Percentiles rank a stretch among this genome's conserved stretches.
Conservation (phyloP, 2,888 invertebrate genomes). For the Cenopis cana region DNA sequence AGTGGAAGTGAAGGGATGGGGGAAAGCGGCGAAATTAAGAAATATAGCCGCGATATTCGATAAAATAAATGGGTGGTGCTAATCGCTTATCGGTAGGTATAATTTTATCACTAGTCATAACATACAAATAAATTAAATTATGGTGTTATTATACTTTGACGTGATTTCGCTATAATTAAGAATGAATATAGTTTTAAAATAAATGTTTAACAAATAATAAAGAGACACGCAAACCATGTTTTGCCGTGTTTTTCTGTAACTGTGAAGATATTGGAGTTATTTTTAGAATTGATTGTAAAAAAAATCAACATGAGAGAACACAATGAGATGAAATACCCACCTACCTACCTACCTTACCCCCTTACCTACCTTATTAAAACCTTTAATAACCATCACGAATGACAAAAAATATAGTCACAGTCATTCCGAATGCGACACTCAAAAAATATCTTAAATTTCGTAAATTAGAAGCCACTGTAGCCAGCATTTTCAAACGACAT, state of each 20-base stretch:
- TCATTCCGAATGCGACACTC: not conserved
- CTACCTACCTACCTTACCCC: no score
- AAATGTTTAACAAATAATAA: not conserved
- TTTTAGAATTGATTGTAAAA: no score
- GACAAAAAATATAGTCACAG: not conserved
- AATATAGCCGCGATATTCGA: conserved; percentile 22
- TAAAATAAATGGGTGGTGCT: conserved; percentile 31
- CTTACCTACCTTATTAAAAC: no score
- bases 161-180: not conserved
- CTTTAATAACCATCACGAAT: no score
- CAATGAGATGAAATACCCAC: no score
- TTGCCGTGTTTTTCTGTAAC: no score
- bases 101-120: conserved; percentile 23
- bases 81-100: conserved; percentile 14
- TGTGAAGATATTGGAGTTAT: no score
- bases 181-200: not conserved
- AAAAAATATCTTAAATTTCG: not conserved
- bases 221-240: no score
- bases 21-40: conserved; percentile 55
- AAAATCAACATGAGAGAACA: no score
- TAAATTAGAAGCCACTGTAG: not conserved
- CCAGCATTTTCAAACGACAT: not conserved
- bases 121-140: not conserved
- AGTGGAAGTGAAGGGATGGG: conserved; percentile 72
- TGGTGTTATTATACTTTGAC: not conserved